Evolutionary conservation across 2,113 vertebrate species (phyloP), one percentile per base, ranked within the genome.

Genomic region (Ancistrus triradiatus): DNA sequence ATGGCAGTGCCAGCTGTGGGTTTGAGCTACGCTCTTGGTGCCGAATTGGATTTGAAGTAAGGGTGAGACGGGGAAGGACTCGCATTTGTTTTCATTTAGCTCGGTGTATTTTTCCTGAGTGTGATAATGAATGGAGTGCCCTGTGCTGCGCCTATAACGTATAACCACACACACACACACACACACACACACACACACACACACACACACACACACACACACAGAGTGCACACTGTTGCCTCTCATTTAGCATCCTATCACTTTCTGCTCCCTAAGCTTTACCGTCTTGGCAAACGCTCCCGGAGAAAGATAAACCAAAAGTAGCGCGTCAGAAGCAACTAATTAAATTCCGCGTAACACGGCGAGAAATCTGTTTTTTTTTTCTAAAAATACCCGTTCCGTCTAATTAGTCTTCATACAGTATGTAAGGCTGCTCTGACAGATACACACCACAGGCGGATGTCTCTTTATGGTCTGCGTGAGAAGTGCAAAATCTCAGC

Each of bases 21-120:
- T 37, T 37, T 37, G 9, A 37, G 35, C 35, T 37, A 37, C 35
- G 9, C 35, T 37, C 35, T 37, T 37, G 35, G 35, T 13, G 14
- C 35, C 14, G 35, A 11, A 37, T 37, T 24, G 8, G 35, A 21
- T 5, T 13, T 40, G 6, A 35, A 3, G 19, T 18, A 13, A 38
- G 22, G 22, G 19, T 40, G 14, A 13, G 19, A 57, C 33, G 63
- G 61, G 7, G 47, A 17, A 38, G 59, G 59, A 72, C 2, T 37
- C 2, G 14, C 35, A 37, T 37, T 37, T 37, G 35, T 37, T 37
- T 37, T 37, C 35, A 37, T 37, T 37, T 37, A 13, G 35, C 35
- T 37, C 14, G 35, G 9, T 37, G 2, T 37, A 8, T 37, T 37
- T 37, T 2, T 13, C 35, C 14, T 37, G 1, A n/a, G 35, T 37